phyloP scores from a whole-genome alignment of 2,888 invertebrate species.

The Sphecodes monilicornis region DNA sequence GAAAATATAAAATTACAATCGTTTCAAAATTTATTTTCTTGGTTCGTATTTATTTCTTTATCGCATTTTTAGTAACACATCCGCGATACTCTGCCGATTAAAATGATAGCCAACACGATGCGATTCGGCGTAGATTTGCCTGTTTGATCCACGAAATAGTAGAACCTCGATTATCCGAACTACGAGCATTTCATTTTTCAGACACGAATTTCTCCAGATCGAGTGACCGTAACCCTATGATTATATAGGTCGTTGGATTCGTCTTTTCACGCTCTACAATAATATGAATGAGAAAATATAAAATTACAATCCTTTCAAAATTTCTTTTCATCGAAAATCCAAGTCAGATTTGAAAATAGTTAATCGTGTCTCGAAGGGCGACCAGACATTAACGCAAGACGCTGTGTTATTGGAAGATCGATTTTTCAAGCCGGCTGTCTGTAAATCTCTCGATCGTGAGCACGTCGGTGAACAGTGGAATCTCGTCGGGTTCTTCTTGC shows the following conservation, averaged over 20 bases:
- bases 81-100: too few relatives aligned
- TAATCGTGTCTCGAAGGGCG: background rate
- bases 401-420: background rate
- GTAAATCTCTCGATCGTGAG: background rate
- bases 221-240: background rate
- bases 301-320: background rate
- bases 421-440: background rate
- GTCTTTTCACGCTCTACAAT: background rate
- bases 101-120: too few relatives aligned
- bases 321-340: background rate
- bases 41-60: too few relatives aligned
- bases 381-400: background rate
- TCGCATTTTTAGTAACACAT: too few relatives aligned
- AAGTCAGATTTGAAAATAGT: background rate
- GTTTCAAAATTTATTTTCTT: too few relatives aligned
- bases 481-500: constrained; percentile 60
- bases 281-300: background rate
- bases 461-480: constrained; percentile 17
- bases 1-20: too few relatives aligned
- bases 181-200: too few relatives aligned
- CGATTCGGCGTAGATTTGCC: too few relatives aligned
- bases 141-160: too few relatives aligned
- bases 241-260: background rate
- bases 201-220: background rate
- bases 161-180: too few relatives aligned